Evolutionary conservation across 2,888 invertebrate species (phyloP), one percentile per base, ranked within the genome.

Genomic region (Pseudococcus longispinus): DNA sequence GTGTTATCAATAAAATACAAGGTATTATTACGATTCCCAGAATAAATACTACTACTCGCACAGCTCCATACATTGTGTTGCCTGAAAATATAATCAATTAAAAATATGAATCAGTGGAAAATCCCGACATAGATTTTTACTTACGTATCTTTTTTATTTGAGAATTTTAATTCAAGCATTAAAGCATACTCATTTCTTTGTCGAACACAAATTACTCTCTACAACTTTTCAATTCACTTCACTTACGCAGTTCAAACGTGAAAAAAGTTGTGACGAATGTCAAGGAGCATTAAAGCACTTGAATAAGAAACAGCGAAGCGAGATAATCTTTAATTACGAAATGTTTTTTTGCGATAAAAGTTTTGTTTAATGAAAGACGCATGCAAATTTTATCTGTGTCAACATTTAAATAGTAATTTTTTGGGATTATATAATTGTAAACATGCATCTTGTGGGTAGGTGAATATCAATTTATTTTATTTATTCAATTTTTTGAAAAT

Each of bases 1-100:
- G 96, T 88, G 95, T 92, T 85, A 95, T 93, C 89, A 96, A 94
- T 87, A 96, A 92, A 88, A 94, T 91, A 88, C 94, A 93, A 85
- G 96, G 96, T 88, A 96, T 91, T 88, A 96, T 92, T 96, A 96
- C 88, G 60, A 85, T 70, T 15, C 85, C 85, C 8, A 44, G 23
- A 9, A 85, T 37, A 11, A 85, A 70, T 46, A 93, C 92, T 89
- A 95, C 91, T 82, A 96, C 95, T 90, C 96, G 92, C 90, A 94
- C 94, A 88, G 94, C 94, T 89, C 96, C 96, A 91, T 94, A 94
- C 95, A 96, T 95, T 87, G 88, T 88, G 55, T 89, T 86, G 83
- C 89, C 89, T 89, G 60, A 23, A 88, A 65, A 26, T 37, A 37
- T 37, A 4, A 32, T 5, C 5, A 37, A 37, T 37, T 0, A 37